Evolutionary conservation across 2,797 vertebrate genomes (phyloP).

Genomic region (Pseudochirops corinnae): DNA sequence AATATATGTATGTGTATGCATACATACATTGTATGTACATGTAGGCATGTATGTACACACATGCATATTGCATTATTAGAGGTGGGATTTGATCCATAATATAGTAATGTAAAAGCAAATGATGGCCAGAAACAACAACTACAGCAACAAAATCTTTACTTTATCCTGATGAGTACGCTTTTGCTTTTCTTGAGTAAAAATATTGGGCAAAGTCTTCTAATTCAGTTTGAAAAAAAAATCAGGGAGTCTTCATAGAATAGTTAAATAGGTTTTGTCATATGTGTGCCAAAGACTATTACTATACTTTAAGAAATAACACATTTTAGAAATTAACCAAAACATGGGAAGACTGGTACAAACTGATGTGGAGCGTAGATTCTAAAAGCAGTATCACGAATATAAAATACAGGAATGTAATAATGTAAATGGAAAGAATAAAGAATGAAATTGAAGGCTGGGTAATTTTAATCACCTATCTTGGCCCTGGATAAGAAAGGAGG

Average conservation of each 20-base stretch:
- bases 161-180: neutral
- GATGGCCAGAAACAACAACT: neutral
- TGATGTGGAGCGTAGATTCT: neutral
- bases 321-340: neutral
- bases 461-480: neutral
- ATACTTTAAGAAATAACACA: neutral
- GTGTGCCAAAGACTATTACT: neutral
- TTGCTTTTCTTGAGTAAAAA: neutral
- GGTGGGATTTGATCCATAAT: neutral
- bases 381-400: neutral
- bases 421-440: neutral
- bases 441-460: neutral
- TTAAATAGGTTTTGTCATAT: neutral
- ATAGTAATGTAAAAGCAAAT: neutral
- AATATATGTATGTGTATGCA: no score
- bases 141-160: neutral
- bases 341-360: neutral
- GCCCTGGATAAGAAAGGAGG: neutral
- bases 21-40: no score
- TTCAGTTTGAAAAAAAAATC: neutral
- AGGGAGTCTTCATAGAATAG: neutral
- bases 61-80: no score
- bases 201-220: neutral
- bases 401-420: neutral
- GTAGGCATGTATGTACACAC: no score